phyloP scores from a whole-genome alignment of 2,888 invertebrate species.

The Lasioglossum oenotherae region DNA sequence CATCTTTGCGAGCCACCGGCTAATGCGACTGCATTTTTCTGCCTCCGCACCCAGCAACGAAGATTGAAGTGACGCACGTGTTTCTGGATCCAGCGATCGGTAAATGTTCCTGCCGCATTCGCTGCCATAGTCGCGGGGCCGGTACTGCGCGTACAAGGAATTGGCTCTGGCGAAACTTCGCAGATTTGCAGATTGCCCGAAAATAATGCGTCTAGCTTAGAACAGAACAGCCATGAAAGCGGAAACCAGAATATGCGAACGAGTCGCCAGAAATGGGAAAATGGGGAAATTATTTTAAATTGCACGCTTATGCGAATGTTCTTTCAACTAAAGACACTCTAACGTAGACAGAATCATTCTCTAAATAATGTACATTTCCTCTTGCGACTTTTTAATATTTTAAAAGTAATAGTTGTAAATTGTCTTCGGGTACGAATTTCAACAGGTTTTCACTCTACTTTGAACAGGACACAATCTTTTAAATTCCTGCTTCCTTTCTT shows the following conservation, averaged over 20 bases:
- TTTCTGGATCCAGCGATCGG: neutral
- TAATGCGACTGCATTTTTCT: conserved; percentile 17
- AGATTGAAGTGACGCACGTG: conserved; percentile 21
- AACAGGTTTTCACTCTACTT: neutral
- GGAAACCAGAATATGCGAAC: neutral
- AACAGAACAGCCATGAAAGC: neutral
- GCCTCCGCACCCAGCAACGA: neutral
- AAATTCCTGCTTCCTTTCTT: neutral
- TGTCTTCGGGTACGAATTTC: neutral
- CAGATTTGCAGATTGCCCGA: conserved; percentile 1
- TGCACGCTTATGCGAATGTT: neutral
- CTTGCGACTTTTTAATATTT: neutral
- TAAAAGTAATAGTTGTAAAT: neutral
- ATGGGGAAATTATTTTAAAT: neutral
- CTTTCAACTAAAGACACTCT: neutral
- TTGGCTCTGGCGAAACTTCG: conserved; percentile 20
- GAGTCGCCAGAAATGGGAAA: neutral
- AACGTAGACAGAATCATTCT: neutral
- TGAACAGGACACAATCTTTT: neutral
- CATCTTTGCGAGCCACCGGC: conserved; percentile 14
- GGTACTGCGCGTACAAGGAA: neutral
- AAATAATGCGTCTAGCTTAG: neutral
- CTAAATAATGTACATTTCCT: neutral
- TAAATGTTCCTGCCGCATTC: neutral
- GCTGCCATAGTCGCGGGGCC: neutral